A percentile compares a stretch with the other conserved stretches of the same genome.
These are phyloP conservation scores for Microcaecilia unicolor DNA, from an alignment of 2,797 vertebrate genomes.

Conservation along the genomic window DNA sequence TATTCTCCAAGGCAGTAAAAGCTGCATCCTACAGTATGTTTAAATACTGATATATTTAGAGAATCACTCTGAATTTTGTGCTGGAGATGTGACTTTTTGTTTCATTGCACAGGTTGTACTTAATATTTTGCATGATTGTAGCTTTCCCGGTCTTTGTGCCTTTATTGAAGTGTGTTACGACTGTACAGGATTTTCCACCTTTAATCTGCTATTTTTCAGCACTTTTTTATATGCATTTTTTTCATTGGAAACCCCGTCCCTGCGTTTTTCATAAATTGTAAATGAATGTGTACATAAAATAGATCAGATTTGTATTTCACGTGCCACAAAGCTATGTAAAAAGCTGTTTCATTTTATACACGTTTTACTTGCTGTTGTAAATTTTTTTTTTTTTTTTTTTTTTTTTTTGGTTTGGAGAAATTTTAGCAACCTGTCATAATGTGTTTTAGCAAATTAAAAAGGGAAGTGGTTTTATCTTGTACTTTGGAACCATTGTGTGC, in stretches of 20 bases:
- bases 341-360: slow-evolving; percentile 55
- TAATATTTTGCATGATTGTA: slow-evolving; percentile 44
- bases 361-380: slow-evolving; percentile 37
- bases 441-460: slow-evolving; percentile 33
- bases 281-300: slow-evolving; percentile 71
- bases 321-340: slow-evolving; percentile 66
- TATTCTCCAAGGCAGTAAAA: slow-evolving; percentile 10
- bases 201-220: slow-evolving; percentile 23
- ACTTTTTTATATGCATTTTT: slow-evolving; percentile 31
- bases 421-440: slow-evolving; percentile 34
- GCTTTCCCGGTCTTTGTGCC: slow-evolving; percentile 49
- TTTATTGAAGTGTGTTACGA: slow-evolving; percentile 36
- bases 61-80: slow-evolving; percentile 22
- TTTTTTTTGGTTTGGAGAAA: slow-evolving; percentile 24
- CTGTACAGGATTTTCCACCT: slow-evolving; percentile 17
- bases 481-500: slow-evolving; percentile 26
- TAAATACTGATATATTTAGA: slow-evolving; percentile 22
- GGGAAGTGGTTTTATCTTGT: slow-evolving; percentile 34
- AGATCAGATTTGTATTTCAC: slow-evolving; percentile 62
- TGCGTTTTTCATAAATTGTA: slow-evolving; percentile 56
- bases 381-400: background rate
- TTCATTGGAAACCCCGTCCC: slow-evolving; percentile 28
- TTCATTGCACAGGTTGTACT: slow-evolving; percentile 37
- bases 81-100: slow-evolving; percentile 35
- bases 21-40: slow-evolving; percentile 28